Evolutionary conservation across 2,888 invertebrate genomes (phyloP).

Genomic region (Microplitis deprimator): DNA sequence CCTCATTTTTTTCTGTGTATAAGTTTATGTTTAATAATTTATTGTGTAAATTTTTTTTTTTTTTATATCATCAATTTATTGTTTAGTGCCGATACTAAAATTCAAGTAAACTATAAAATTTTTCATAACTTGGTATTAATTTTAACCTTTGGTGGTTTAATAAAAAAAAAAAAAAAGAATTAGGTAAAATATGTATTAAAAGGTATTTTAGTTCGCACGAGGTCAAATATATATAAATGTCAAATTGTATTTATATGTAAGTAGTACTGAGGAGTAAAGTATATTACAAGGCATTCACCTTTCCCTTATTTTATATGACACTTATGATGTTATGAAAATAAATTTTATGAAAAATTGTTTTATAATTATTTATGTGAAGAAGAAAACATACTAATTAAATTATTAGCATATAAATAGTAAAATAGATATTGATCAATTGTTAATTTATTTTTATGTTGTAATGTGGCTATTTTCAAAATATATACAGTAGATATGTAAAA

Average conservation of each 20-base stretch:
- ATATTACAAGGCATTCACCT: conserved; percentile 20
- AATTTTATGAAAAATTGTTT: neutral
- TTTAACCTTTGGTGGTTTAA: neutral
- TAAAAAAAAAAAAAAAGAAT: conserved; percentile 4
- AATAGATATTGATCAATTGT: neutral
- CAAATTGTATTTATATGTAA: conserved; percentile 9
- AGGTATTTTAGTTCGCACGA: conserved; percentile 31
- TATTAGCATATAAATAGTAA: neutral
- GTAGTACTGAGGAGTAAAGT: neutral
- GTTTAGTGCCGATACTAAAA: too few species aligned
- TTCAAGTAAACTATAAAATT: too few species aligned
- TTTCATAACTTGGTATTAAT: neutral
- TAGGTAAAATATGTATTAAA: conserved; percentile 14
- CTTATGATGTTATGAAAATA: neutral
- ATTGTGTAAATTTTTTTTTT: too few species aligned
- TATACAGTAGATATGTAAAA: too few species aligned
- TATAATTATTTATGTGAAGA: neutral
- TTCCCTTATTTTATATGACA: conserved; percentile 1
- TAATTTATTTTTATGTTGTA: neutral
- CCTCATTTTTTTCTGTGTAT: too few species aligned
- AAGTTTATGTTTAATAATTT: too few species aligned
- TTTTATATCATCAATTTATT: too few species aligned
- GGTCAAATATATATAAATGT: conserved; percentile 26
- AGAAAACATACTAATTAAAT: neutral
- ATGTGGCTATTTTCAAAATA: too few species aligned